Evolutionary conservation across 2,888 invertebrate species (phyloP).

Genomic region (Sturmia bella): DNA sequence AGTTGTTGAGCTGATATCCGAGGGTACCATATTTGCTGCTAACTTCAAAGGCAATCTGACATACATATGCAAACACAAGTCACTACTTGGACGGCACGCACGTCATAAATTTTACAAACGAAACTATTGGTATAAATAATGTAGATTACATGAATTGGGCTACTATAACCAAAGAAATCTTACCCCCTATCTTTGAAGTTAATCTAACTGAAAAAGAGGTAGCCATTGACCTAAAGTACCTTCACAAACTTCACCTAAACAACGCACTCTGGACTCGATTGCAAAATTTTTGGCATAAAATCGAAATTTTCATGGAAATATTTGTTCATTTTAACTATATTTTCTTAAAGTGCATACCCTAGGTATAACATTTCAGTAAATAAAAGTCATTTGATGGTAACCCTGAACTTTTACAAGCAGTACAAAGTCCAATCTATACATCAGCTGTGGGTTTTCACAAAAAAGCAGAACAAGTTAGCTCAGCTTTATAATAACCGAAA

Average conservation of each 20-base stretch:
- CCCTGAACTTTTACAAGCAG: too few relatives aligned
- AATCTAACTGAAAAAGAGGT: constrained; percentile 49
- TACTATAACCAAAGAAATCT: constrained; percentile 30
- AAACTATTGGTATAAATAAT: background rate
- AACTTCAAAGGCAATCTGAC: constrained; percentile 14
- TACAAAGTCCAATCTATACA: too few relatives aligned
- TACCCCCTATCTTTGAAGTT: background rate
- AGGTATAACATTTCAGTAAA: too few relatives aligned
- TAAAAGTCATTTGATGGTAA: too few relatives aligned
- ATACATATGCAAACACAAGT: constrained; percentile 1
- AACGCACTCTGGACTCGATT: too few relatives aligned
- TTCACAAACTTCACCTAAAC: background rate
- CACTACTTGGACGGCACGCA: background rate
- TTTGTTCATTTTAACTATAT: too few relatives aligned
- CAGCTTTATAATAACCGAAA: too few relatives aligned
- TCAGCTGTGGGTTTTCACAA: too few relatives aligned
- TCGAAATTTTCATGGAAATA: too few relatives aligned
- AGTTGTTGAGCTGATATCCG: constrained; percentile 13
- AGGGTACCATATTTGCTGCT: constrained; percentile 31
- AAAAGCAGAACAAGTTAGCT: too few relatives aligned
- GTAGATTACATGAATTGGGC: constrained; percentile 31
- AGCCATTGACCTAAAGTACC: constrained; percentile 29
- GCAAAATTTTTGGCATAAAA: too few relatives aligned
- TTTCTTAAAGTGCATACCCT: too few relatives aligned
- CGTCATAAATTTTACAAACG: constrained; percentile 13